A percentile compares a stretch with the other conserved stretches of the same genome.
Evolutionary conservation across 1,140 invertebrate genomes (phyloP).

Genomic region (Brachionus koreanus): DNA sequence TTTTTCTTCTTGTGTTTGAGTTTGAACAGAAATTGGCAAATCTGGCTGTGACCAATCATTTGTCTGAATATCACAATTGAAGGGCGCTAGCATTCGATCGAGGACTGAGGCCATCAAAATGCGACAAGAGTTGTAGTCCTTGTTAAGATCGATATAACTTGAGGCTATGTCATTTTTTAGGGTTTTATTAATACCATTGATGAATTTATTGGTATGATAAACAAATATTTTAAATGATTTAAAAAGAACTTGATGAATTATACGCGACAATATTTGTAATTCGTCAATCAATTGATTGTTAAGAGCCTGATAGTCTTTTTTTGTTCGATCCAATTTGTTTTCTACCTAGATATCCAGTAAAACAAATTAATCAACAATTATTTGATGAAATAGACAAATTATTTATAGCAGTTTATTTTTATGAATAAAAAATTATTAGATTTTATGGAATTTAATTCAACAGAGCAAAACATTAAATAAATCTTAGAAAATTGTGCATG

Average conservation of each 20-base stretch:
- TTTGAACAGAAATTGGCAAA: neutral
- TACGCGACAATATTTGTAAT: neutral
- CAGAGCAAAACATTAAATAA: too few relatives aligned
- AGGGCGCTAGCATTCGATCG: neutral
- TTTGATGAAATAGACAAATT: neutral
- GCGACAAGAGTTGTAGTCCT: neutral
- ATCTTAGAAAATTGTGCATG: too few relatives aligned
- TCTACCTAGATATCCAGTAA: too few relatives aligned
- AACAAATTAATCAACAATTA: too few relatives aligned
- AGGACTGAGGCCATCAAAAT: neutral
- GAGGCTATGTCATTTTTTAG: neutral
- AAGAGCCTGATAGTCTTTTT: conserved; percentile 29
- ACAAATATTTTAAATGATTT: conserved; percentile 21
- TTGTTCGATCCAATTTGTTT: neutral
- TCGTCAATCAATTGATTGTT: conserved; percentile 34
- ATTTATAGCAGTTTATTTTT: too few relatives aligned
- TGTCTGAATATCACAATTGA: neutral
- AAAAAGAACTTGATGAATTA: neutral
- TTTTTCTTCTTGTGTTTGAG: conserved; percentile 1
- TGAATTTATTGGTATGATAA: neutral
- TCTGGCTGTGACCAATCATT: neutral
- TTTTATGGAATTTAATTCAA: too few relatives aligned
- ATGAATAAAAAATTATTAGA: too few relatives aligned
- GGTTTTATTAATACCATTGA: neutral
- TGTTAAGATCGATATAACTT: neutral